These are phyloP conservation scores for Margaritifera margaritifera DNA, from an alignment of 2,888 invertebrate genomes.

Conservation along the genomic window DNA sequence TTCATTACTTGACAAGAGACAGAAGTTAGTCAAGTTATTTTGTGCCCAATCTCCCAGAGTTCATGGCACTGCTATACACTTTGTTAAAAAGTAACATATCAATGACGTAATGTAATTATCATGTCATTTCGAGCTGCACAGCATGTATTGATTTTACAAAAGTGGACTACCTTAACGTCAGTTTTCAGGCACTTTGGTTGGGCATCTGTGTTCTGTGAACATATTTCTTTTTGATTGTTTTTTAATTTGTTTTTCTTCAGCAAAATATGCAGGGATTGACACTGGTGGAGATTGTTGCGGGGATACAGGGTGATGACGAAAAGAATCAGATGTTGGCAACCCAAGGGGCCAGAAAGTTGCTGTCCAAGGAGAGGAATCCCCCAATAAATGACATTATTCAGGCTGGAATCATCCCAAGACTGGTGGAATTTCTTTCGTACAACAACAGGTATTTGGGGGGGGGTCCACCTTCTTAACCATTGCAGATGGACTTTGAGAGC, in stretches of 20 bases:
- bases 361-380: slow-evolving; percentile 91
- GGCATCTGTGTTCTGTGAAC: too few relatives aligned
- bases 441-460: slow-evolving; percentile 80
- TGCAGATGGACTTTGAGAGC: background rate
- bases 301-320: slow-evolving; percentile 81
- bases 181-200: too few relatives aligned
- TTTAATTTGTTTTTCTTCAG: slow-evolving; percentile 27
- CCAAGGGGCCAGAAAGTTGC: slow-evolving; percentile 87
- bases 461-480: background rate
- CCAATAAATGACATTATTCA: slow-evolving; percentile 90
- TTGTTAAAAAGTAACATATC: too few relatives aligned
- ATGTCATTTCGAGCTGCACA: too few relatives aligned
- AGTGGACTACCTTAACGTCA: too few relatives aligned
- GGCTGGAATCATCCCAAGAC: slow-evolving; percentile 87
- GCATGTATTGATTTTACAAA: too few relatives aligned
- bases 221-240: too few relatives aligned
- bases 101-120: too few relatives aligned
- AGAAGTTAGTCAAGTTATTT: too few relatives aligned
- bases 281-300: slow-evolving; percentile 82
- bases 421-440: slow-evolving; percentile 84
- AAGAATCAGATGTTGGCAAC: slow-evolving; percentile 81
- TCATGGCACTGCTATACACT: too few relatives aligned
- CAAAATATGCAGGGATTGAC: slow-evolving; percentile 72
- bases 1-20: too few relatives aligned
- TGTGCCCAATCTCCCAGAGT: too few relatives aligned